A percentile compares a stretch with the other conserved stretches of the same genome.
Conservation (phyloP, 2,888 invertebrate species). For the Torymus auratus region DNA sequence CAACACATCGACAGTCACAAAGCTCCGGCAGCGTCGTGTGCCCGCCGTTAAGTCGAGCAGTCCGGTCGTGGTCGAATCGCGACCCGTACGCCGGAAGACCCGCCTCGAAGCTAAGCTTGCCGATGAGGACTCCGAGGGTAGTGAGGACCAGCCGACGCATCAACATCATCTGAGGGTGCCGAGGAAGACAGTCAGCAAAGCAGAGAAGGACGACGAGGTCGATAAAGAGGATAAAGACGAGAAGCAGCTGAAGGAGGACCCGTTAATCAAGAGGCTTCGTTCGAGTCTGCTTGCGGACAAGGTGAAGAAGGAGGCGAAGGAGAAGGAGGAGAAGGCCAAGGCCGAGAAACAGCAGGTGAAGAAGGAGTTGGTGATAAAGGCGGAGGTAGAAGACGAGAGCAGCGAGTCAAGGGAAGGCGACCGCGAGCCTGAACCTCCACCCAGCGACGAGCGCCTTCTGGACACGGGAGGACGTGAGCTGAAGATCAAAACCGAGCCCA, state of each 20-base stretch:
- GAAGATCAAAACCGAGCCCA: conserved; percentile 25
- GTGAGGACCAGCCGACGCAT: conserved; percentile 11
- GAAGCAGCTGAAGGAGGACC: conserved; percentile 64
- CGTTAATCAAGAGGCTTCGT: conserved; percentile 68
- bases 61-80: conserved; percentile 54
- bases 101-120: conserved; percentile 47
- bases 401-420: conserved; percentile 72
- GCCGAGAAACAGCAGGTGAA: conserved; percentile 51
- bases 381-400: conserved; percentile 44
- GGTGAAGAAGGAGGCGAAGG: conserved; percentile 61
- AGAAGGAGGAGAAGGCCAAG: conserved; percentile 36
- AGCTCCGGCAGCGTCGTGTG: conserved; percentile 69
- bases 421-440: conserved; percentile 73
- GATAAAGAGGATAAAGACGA: conserved; percentile 51
- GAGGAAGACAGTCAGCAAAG: conserved; percentile 54
- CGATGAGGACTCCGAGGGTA: conserved; percentile 50
- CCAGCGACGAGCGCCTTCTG: conserved; percentile 63
- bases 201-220: conserved; percentile 26
- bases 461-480: conserved; percentile 63
- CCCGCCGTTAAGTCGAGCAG: conserved; percentile 59
- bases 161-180: not conserved
- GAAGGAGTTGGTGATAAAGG: conserved; percentile 27
- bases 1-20: conserved; percentile 67
- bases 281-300: conserved; percentile 66
- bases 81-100: conserved; percentile 64